These are phyloP conservation scores for Allygus modestus DNA, from an alignment of 2,888 invertebrate species.

Conservation along the genomic window DNA sequence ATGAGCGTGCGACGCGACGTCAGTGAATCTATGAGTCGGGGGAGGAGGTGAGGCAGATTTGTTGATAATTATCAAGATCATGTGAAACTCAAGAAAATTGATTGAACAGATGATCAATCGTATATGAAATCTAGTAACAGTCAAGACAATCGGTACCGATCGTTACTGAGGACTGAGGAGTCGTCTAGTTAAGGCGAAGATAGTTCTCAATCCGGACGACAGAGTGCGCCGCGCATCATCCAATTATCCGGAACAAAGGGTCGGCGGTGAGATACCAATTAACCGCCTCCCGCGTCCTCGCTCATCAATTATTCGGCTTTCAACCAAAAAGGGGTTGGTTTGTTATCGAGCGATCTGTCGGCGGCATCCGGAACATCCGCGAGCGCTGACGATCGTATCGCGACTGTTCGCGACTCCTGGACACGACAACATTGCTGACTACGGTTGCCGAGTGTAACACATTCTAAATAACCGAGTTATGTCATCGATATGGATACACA, in stretches of 20 bases:
- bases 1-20: too few species aligned
- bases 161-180: background rate
- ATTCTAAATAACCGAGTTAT: too few species aligned
- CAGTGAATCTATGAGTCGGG: too few species aligned
- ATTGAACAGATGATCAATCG: too few species aligned
- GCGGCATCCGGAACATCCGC: background rate
- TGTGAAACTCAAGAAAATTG: too few species aligned
- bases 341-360: background rate
- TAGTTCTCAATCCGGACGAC: slow-evolving; percentile 11
- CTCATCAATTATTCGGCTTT: slow-evolving; percentile 50
- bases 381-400: background rate
- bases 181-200: slow-evolving; percentile 6
- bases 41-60: too few species aligned
- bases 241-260: slow-evolving; percentile 44
- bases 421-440: background rate
- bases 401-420: background rate
- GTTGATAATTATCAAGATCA: too few species aligned
- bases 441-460: background rate
- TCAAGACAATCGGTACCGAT: too few species aligned
- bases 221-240: slow-evolving; percentile 2
- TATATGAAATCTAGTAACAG: too few species aligned
- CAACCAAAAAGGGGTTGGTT: slow-evolving; percentile 37
- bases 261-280: slow-evolving; percentile 53
- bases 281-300: background rate
- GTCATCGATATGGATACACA: too few species aligned